Base-by-base conservation (phyloP, 1,140 invertebrate genomes). In the Leptoteleia sp. region DNA sequence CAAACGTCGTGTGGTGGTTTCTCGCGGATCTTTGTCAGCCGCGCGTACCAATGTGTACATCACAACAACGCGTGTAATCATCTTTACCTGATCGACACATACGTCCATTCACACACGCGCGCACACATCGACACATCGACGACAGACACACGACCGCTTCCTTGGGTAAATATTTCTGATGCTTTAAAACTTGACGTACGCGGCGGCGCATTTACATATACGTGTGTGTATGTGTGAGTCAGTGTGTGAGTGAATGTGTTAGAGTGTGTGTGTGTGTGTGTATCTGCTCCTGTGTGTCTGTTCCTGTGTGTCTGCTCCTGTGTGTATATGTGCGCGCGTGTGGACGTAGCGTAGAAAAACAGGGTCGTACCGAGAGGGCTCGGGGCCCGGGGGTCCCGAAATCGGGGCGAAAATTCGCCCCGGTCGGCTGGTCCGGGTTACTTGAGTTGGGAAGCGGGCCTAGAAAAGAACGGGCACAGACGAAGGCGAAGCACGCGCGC, bases 401-500 rank as follows among this genome's bases (percentile, higher is more conserved):
- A 38, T 19, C 6, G 16, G 16, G 8, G 43, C 13, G 45, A 19
- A 4, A 1, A 1, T 4, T 8, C 4, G 17, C 12, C 15, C 12
- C 6, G 40, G 12, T n/a, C 1, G 11, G 40, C 8, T 15, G 9
- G 8, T n/a, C 19, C 43, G 42, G 29, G 55, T 9, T 16, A n/a
- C n/a, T n/a, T n/a, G n/a, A 19, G 43, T 17, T 22, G 12, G 25
- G 8, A 3, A 29, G 19, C 19, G n/a, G 38, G n/a, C 4, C 5
- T 45, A 5, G 13, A 9, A 22, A 31, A 38, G 38, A 9, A 15
- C 15, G 35, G 38, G 13, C 9, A 47, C 8, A 12, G 2, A 31
- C 27, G 31, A 33, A 33, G 33, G n/a, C 33, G 16, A 59, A 59
- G 68, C 71, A 59, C 75, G 61, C 70, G 72, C 70, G 67, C 70